Evolutionary conservation across 2,113 vertebrate species (phyloP), one percentile per base, ranked within the genome.

Genomic region (Pipa parva): DNA sequence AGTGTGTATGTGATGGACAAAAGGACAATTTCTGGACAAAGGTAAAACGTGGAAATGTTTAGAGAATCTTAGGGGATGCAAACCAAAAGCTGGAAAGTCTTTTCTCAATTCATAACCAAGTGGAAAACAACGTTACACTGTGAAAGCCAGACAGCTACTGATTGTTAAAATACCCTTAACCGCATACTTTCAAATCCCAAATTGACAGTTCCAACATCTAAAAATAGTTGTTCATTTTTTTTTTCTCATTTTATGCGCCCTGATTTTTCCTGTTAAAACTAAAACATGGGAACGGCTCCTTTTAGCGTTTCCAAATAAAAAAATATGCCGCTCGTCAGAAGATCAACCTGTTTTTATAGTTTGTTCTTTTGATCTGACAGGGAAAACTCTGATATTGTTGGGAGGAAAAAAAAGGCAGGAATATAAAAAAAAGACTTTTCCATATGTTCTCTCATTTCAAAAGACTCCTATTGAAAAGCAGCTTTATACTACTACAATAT

Each of bases 121-220:
- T 59, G 5, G 22, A 59, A 67, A 48, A 67, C 63, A 67, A 67
- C 59, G 22, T 27, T 37, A 36, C 28, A 26, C 13, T 68, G 65
- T 68, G 31, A 59, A 46, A 68, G 46, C 29, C 46, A 68, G 56
- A 59, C 56, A 68, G 29, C 65, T 51, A 26, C 45, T 42, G 46
- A 59, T 68, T 59, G 56, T 68, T 59, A 68, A 68, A 68, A 37
- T 59, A 24, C 26, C 24, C 59, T 68, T 59, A 59, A 68, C 21
- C 25, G 42, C 31, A 51, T 22, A 27, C 45, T 46, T 27, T 59
- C 27, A 10, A 33, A 31, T 48, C 37, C 58, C 50, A 49, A 46
- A 49, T 58, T 66, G 54, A 49, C 63, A 66, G 49, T 58, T 58
- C 31, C 28, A 57, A 26, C 42, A 18, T 33, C 28, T 48, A 46